Base-by-base conservation (phyloP, 2,888 invertebrate species). In the Drosophila koepferae region DNA sequence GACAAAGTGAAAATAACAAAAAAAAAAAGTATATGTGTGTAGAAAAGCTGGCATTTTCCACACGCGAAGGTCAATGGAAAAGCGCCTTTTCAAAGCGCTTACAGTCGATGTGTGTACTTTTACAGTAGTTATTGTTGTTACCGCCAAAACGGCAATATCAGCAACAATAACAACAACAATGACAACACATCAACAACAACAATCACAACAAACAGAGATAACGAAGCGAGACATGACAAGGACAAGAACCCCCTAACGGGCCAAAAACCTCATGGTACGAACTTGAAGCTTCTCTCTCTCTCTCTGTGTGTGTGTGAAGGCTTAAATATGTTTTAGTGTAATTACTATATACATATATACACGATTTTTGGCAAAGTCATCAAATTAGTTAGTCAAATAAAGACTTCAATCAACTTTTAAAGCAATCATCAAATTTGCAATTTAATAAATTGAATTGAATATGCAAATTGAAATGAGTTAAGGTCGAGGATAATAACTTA, bases 61-160 rank as follows among this genome's bases (percentile, higher is more conserved):
- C 85, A 85, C 85, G 85, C 85, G 85, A 85, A 85, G 85, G 85
- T 89, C 85, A 89, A 66, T 86, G 81, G 77, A 81, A 89, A 86
- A 79, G 79, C 74, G 74, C 70, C 89, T 67, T 63, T 84, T 74
- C 72, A 79, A 77, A 81, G 73, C 89, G 82, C 80, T 81, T 74
- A 65, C 77, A 74, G 75, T 61, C 40, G 55, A 55, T 74, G 53
- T 62, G 41, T 70, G 80, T 77, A 70, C 70, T 66, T 80, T 61
- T 31, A 23, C 12, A 59, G 49, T 55, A 68, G 63, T 72, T 78
- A 74, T 77, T 77, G 70, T 72, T 72, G 70, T 74, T 74, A 63
- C 63, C 67, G 67, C 75, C 46, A 63, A 59, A 63, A 46, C 63
- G 65, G 59, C 75, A 71, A 75, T 63, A 59, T 59, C 69, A 80